Conservation (phyloP, 2,113 vertebrate species). For the Gymnocephalus cernua region DNA sequence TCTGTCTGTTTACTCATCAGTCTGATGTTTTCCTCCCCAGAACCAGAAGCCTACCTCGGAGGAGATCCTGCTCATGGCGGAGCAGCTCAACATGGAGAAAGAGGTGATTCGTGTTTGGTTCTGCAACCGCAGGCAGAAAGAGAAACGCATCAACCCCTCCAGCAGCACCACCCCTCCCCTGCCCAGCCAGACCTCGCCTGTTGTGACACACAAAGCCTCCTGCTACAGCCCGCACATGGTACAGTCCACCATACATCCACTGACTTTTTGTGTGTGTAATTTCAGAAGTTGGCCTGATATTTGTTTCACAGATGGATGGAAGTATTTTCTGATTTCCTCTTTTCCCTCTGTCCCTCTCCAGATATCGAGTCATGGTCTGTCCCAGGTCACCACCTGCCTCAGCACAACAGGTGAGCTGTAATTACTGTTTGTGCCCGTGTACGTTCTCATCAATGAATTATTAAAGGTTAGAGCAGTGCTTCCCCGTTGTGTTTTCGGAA, state of each 20-base stretch:
- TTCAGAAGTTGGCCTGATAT: not conserved
- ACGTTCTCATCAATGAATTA: constrained; percentile 53
- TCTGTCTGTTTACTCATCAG: not conserved
- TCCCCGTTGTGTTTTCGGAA: constrained; percentile 18
- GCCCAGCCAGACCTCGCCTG: constrained; percentile 84
- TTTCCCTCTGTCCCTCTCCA: constrained; percentile 37
- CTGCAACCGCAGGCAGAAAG: constrained; percentile 95
- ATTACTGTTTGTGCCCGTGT: constrained; percentile 42
- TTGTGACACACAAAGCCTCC: constrained; percentile 84
- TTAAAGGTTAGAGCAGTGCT: constrained; percentile 40
- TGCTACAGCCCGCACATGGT: constrained; percentile 86
- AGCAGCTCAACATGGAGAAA: constrained; percentile 96
- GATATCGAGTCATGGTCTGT: constrained; percentile 83
- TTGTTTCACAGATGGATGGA: constrained; percentile 21
- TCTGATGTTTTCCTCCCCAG: constrained; percentile 68
- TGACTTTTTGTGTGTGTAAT: not conserved
- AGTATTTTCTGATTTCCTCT: constrained; percentile 32
- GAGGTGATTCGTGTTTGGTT: constrained; percentile 96
- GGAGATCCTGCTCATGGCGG: constrained; percentile 93
- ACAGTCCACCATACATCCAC: not conserved
- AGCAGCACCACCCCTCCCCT: constrained; percentile 90
- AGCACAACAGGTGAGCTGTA: constrained; percentile 83
- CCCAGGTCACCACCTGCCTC: constrained; percentile 83
- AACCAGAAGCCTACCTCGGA: constrained; percentile 97
- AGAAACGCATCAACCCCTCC: constrained; percentile 94